Percentiles rank a stretch among this genome's conserved stretches.
These are phyloP conservation scores for Cheilosia pagana DNA, from an alignment of 2,888 invertebrate genomes.

Conservation along the genomic window DNA sequence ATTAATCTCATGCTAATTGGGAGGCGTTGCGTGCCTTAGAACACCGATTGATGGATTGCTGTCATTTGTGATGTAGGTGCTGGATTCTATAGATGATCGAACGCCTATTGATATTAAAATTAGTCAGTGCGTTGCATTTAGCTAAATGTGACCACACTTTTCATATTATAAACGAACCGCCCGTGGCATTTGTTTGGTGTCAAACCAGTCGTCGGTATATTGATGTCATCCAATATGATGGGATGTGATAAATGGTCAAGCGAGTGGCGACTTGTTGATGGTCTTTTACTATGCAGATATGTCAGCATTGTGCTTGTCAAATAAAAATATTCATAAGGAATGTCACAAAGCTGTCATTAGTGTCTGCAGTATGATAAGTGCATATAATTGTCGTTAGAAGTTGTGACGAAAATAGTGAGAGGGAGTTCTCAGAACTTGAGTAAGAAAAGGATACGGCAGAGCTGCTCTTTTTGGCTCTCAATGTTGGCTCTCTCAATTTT, in stretches of 20 bases:
- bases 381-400: neutral
- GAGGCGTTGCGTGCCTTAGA: constrained; percentile 24
- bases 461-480: too few relatives aligned
- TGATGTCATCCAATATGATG: constrained; percentile 47
- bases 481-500: too few relatives aligned
- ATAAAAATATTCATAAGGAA: constrained; percentile 47
- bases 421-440: too few relatives aligned
- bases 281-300: constrained; percentile 17
- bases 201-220: constrained; percentile 9
- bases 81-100: constrained; percentile 8
- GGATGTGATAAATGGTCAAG: constrained; percentile 20
- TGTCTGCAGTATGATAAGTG: constrained; percentile 8
- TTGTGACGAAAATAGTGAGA: neutral
- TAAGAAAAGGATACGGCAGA: too few relatives aligned
- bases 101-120: constrained; percentile 51
- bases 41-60: constrained; percentile 6
- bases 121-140: constrained; percentile 17
- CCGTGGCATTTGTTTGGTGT: constrained; percentile 10
- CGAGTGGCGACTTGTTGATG: constrained; percentile 8
- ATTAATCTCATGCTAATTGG: constrained; percentile 56
- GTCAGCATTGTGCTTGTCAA: constrained; percentile 26
- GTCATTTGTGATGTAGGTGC: constrained; percentile 41
- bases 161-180: neutral
- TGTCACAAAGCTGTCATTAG: neutral
- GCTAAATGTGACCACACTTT: constrained; percentile 9